Evolutionary conservation across 2,888 invertebrate species (phyloP), one percentile per base, ranked within the genome.

Genomic region (Cloeon dipterum): DNA sequence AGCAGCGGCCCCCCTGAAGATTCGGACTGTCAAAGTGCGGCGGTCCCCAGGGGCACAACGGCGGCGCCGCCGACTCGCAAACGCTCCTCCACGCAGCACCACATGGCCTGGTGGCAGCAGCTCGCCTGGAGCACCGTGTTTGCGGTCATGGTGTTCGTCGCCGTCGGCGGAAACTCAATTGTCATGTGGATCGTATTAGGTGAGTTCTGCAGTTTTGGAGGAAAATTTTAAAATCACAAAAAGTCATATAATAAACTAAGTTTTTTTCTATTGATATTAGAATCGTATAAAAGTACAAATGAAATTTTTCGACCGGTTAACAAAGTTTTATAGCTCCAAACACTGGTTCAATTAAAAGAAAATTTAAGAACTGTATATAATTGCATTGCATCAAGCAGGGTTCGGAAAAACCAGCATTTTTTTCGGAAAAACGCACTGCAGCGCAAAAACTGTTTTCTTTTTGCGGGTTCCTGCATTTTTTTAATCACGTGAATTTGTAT

Each of bases 111-210:
- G 52, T 58, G 74, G 70, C 44, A 73, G 62, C 60, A 70, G 49
- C 62, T 77, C 37, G 64, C 71, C 33, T 86, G 83, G 78, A 71
- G 74, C 32, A 59, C 72, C 10, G 58, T 79, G 13, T 86, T 82
- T 48, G 66, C 73, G 0, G 58, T 70, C 18, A 85, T 86, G 74
- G 62, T 86, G 29, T 58, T 74, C 7, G 68, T 78, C 3, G 81
- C 85, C 1, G 74, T 79, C 32, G 74, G 78, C 2, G 91, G 91
- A 17, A 91, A 91, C 50, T 66, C 75, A 29, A 81, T 88, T 42
- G 89, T 91, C 35, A 81, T 89, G 46, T 91, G 89, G 91, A 89
- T 91, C 47, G 85, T 91, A 8, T 67, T 72, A 47, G 79, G 81
- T 78, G 56, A 63, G 68, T 53, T 25, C 26, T 19, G 26, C 11